A percentile compares a stretch with the other conserved stretches of the same genome.
These are phyloP conservation scores for Pogonomyrmex californicus DNA, from an alignment of 1,140 invertebrate genomes.

Conservation along the genomic window DNA sequence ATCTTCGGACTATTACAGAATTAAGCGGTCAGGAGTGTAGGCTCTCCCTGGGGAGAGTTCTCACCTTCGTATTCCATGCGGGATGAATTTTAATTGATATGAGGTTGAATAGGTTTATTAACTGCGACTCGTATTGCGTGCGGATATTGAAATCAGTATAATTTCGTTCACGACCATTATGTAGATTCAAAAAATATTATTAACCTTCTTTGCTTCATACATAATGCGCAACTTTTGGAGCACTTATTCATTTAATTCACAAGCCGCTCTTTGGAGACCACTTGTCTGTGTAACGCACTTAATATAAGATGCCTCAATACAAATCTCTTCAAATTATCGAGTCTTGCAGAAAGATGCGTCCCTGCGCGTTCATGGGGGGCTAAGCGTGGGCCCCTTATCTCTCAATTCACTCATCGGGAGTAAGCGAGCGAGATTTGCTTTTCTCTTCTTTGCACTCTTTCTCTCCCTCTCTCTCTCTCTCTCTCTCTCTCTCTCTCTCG, in stretches of 20 bases:
- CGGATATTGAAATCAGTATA: conserved; percentile 7
- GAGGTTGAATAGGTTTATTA: not conserved
- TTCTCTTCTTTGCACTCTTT: conserved; percentile 31
- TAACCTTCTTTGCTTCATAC: not conserved
- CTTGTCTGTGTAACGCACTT: not conserved
- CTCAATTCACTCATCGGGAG: conserved; percentile 82
- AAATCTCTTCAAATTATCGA: not conserved
- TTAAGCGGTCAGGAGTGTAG: conserved; percentile 81
- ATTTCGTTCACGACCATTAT: not conserved
- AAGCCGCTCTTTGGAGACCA: not conserved
- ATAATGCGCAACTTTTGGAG: not conserved
- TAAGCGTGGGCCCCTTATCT: conserved; percentile 84
- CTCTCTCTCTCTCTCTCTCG: conserved; percentile 39
- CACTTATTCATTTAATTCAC: not conserved
- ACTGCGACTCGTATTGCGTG: not conserved
- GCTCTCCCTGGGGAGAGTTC: conserved; percentile 16
- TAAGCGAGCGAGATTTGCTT: conserved; percentile 56
- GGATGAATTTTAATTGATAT: conserved; percentile 20
- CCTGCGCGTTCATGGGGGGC: conserved; percentile 70
- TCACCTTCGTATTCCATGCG: not conserved
- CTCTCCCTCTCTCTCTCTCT: conserved; percentile 34
- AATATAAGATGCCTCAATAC: not conserved
- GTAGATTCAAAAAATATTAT: not conserved
- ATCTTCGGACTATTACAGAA: conserved; percentile 80
- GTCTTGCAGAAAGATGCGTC: conserved; percentile 70